phyloP scores from a whole-genome alignment of 2,888 invertebrate genomes.

The Drosophila mayaguana region DNA sequence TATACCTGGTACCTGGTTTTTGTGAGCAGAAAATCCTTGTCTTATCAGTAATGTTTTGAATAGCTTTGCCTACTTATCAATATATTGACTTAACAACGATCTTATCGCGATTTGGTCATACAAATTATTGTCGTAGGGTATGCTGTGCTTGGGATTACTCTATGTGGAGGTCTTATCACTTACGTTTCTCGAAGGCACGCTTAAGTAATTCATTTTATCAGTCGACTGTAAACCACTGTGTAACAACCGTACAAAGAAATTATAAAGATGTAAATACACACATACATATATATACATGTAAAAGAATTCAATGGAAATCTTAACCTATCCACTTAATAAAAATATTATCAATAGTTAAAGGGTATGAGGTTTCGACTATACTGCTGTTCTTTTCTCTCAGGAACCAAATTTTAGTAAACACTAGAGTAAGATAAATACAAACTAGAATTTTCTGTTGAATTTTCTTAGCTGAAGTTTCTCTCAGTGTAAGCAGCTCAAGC shows the following conservation, averaged over 20 bases:
- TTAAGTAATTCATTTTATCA: not conserved
- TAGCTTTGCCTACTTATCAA: conserved; percentile 38
- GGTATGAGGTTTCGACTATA: not conserved
- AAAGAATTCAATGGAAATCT: not conserved
- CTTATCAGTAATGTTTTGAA: conserved; percentile 33
- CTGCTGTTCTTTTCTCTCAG: not conserved
- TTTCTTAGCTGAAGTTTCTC: not conserved
- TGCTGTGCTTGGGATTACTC: conserved; percentile 4
- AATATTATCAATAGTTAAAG: too few relatives aligned
- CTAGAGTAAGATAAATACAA: too few relatives aligned
- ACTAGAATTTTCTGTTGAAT: too few relatives aligned
- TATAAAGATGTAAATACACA: not conserved
- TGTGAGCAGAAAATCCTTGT: conserved; percentile 19
- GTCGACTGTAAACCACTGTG: not conserved
- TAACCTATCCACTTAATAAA: not conserved
- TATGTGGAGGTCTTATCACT: not conserved
- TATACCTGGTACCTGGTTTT: not conserved
- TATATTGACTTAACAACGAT: conserved; percentile 28
- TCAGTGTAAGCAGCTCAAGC: not conserved
- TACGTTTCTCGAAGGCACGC: not conserved
- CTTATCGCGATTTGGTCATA: conserved; percentile 31
- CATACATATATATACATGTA: not conserved
- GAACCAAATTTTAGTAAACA: too few relatives aligned
- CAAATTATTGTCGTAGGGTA: conserved; percentile 1
- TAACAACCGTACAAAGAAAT: not conserved